These are phyloP conservation scores for Cydia fagiglandana DNA, from an alignment of 1,140 invertebrate genomes.

Conservation along the genomic window DNA sequence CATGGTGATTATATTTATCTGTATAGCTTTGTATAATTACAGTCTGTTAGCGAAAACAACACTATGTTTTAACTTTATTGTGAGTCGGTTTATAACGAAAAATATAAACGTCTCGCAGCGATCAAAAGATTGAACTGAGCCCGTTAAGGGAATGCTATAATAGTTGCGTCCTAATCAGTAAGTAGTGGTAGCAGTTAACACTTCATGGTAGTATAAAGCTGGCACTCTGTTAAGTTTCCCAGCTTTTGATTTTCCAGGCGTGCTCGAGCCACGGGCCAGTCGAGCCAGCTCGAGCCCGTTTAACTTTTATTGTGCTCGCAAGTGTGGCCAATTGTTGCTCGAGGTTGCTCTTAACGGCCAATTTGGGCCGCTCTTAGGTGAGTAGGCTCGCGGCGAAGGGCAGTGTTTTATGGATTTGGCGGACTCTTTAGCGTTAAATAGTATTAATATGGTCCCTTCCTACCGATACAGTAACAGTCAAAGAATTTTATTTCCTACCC, in stretches of 20 bases:
- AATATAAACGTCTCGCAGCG: too few relatives aligned
- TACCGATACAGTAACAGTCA: too few relatives aligned
- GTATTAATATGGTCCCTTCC: not conserved
- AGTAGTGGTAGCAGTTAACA: not conserved
- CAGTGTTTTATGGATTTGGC: slow-evolving; percentile 4
- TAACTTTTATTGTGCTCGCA: slow-evolving; percentile 33
- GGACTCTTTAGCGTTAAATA: not conserved
- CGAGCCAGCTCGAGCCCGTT: slow-evolving; percentile 1
- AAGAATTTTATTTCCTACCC: too few relatives aligned
- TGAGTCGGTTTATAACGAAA: too few relatives aligned
- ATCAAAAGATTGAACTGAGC: too few relatives aligned
- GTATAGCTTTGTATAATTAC: too few relatives aligned
- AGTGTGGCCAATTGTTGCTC: slow-evolving; percentile 33
- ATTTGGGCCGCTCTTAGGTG: slow-evolving; percentile 26
- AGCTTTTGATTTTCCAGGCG: not conserved
- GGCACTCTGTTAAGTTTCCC: not conserved
- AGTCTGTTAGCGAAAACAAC: too few relatives aligned
- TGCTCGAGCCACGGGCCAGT: not conserved
- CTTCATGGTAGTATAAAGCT: not conserved
- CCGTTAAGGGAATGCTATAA: too few relatives aligned
- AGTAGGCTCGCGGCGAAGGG: not conserved
- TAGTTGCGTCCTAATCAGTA: too few relatives aligned
- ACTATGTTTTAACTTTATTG: too few relatives aligned
- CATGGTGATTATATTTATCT: too few relatives aligned
- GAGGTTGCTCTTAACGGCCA: slow-evolving; percentile 27